Evolutionary conservation across 2,113 vertebrate species (phyloP), one percentile per base, ranked within the genome.

Genomic region (Glaucomys volans): DNA sequence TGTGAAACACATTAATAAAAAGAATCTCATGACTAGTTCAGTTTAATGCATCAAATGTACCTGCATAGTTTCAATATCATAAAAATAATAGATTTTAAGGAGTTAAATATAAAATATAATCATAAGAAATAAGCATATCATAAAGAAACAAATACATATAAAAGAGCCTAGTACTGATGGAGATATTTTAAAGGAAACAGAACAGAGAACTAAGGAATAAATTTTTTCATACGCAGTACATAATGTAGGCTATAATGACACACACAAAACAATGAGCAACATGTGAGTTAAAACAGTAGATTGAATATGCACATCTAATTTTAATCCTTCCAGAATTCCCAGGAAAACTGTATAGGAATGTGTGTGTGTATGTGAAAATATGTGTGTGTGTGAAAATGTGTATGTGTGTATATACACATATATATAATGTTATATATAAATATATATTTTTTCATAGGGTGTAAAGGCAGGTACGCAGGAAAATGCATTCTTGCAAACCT

Each of bases 1-100:
- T 90, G 8, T 82, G 26, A 97, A 96, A 84, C 79, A 47, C 26
- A 18, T 84, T 66, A 84, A 88, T 44, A 94, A 54, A 54, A 95
- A 80, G 47, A 17, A 71, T 88, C 26, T 88, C 52, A 32, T 75
- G 76, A 86, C 77, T 86, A 85, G 52, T 62, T 90, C 72, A 77
- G n/a, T 62, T 76, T 91, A 83, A 94, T 57, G 40, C 4, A 89
- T 42, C 40, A 20, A 72, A 57, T 59, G 2, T 44, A 94, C 74
- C 42, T 62, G 50, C n/a, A 44, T 35, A 88, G 22, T 76, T 91
- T 50, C 86, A 84, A 26, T 28, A 95, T n/a, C 92, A 87, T 42
- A 82, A 93, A 96, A 82, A 72, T 59, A 94, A 92, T 5, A 64
- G 4, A 79, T 91, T 80, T 88, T 71, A 85, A 88, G 16, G 32